Evolutionary conservation across 2,797 vertebrate species (phyloP).

Genomic region (Bucorvus abyssinicus): DNA sequence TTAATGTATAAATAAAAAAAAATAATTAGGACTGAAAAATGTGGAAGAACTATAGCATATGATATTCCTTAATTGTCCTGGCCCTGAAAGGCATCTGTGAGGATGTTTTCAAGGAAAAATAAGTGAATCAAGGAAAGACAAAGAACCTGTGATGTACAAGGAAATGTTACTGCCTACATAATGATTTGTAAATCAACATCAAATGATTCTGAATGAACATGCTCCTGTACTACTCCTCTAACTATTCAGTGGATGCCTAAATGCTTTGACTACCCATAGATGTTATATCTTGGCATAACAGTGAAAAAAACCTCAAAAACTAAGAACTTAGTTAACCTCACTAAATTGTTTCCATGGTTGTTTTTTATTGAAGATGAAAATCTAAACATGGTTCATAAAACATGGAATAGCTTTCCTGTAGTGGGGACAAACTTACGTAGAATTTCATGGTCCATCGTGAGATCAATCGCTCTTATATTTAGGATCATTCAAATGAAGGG

Average conservation of each 20-base stretch:
- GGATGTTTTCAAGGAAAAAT: background rate
- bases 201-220: background rate
- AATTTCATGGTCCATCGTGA: background rate
- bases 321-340: background rate
- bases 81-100: background rate
- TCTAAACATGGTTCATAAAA: background rate
- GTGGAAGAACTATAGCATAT: background rate
- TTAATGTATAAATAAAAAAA: background rate
- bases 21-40: background rate
- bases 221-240: background rate
- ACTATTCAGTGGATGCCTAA: background rate
- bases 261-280: background rate
- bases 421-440: background rate
- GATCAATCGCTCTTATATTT: background rate
- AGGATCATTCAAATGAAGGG: background rate
- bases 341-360: background rate
- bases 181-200: background rate
- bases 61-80: background rate
- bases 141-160: background rate
- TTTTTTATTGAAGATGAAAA: background rate
- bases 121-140: background rate
- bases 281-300: background rate
- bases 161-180: background rate
- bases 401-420: background rate
- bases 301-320: background rate